These are phyloP conservation scores for Phania funesta DNA, from an alignment of 2,888 invertebrate genomes.

Conservation along the genomic window DNA sequence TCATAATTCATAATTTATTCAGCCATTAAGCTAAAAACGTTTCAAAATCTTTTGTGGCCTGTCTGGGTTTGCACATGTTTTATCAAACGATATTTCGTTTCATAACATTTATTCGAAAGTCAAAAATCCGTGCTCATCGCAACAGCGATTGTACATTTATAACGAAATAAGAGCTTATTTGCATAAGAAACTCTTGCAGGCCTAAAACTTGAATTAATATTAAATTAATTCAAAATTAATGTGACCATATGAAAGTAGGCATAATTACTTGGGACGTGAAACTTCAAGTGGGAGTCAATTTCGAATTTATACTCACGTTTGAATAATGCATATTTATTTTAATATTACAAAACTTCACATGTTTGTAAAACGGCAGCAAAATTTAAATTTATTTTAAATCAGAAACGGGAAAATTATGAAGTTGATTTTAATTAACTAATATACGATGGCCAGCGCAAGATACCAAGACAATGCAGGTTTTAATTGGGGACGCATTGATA, in stretches of 20 bases:
- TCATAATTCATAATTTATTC: constrained; percentile 21
- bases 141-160: not conserved
- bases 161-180: constrained; percentile 24
- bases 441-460: too few species aligned
- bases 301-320: not conserved
- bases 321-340: not conserved
- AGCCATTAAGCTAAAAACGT: not conserved
- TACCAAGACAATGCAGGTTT: too few species aligned
- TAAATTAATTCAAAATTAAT: not conserved
- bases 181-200: constrained; percentile 12
- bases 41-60: constrained; percentile 2
- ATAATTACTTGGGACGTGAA: not conserved
- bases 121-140: not conserved
- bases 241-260: not conserved
- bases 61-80: not conserved
- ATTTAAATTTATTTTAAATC: not conserved
- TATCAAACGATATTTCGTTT: constrained; percentile 18
- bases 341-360: not conserved
- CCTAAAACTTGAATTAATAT: constrained; percentile 20
- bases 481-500: too few species aligned
- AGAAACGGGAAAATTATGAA: too few species aligned
- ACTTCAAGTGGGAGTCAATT: not conserved
- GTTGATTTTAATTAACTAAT: too few species aligned
- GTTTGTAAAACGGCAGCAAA: not conserved
- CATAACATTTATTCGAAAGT: constrained; percentile 35